Conservation (phyloP, 2,113 vertebrate species). For the Emydocephalus ijimae region DNA sequence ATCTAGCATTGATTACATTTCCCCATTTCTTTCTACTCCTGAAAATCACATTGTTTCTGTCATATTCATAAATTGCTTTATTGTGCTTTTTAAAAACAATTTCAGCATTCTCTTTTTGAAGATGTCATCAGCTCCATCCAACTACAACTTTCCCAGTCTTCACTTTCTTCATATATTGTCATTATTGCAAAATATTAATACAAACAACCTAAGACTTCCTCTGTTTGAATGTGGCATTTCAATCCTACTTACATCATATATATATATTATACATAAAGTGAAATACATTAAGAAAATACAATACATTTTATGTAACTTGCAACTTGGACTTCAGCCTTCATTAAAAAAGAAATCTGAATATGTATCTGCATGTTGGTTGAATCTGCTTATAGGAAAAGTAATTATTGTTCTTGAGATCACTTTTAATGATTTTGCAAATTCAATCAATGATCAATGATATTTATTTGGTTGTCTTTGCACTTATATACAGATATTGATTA, state of each 20-base stretch:
- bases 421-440: slow-evolving; percentile 15
- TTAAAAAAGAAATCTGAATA: slow-evolving; percentile 13
- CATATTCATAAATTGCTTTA: neutral
- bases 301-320: neutral
- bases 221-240: too few species aligned
- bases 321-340: neutral
- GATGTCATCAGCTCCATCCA: neutral
- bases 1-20: neutral
- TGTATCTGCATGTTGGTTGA: slow-evolving; percentile 18
- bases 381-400: neutral
- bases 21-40: neutral
- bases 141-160: neutral
- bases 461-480: slow-evolving; percentile 25
- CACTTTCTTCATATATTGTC: neutral
- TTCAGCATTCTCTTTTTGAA: neutral
- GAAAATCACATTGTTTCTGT: neutral
- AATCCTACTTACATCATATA: neutral
- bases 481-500: neutral
- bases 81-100: neutral
- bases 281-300: neutral
- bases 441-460: neutral
- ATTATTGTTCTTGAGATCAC: slow-evolving; percentile 39
- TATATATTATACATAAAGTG: neutral
- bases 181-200: neutral
- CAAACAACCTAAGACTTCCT: too few species aligned